Conservation (phyloP, 2,797 vertebrate species). For the Typhlichthys subterraneus region DNA sequence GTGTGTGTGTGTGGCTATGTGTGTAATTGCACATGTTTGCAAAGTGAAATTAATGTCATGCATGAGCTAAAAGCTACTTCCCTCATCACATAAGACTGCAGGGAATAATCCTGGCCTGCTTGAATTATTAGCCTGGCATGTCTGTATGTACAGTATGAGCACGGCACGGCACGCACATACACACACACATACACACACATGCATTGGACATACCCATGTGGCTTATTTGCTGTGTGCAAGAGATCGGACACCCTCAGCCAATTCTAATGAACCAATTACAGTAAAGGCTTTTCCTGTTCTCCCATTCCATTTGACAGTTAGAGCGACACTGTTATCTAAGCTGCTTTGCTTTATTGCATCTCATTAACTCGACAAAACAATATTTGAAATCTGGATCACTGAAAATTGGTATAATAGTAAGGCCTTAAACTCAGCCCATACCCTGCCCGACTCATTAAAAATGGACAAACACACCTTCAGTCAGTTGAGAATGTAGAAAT, state of each 20-base stretch:
- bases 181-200: constrained; percentile 7
- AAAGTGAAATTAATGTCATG: constrained; percentile 43
- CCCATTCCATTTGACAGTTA: constrained; percentile 44
- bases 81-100: constrained; percentile 40
- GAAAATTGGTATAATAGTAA: constrained; percentile 22
- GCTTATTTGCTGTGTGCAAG: constrained; percentile 53
- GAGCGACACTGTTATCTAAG: constrained; percentile 51
- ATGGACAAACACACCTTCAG: constrained; percentile 8
- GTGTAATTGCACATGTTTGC: constrained; percentile 14
- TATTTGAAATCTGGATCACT: constrained; percentile 52
- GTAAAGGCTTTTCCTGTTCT: constrained; percentile 47
- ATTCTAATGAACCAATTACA: constrained; percentile 69
- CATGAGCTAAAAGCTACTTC: constrained; percentile 44
- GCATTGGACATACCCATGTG: constrained; percentile 9
- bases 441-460: constrained; percentile 3
- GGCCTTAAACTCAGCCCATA: neutral
- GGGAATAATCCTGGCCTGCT: constrained; percentile 45
- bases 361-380: constrained; percentile 55
- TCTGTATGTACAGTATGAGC: constrained; percentile 2
- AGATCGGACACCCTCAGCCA: constrained; percentile 49
- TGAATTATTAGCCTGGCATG: constrained; percentile 36
- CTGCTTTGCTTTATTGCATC: constrained; percentile 56
- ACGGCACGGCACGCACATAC: neutral
- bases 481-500: neutral
- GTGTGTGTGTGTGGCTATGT: constrained; percentile 13